Evolutionary conservation across 2,113 vertebrate species (phyloP).

Genomic region (Pollimyrus isidori): DNA sequence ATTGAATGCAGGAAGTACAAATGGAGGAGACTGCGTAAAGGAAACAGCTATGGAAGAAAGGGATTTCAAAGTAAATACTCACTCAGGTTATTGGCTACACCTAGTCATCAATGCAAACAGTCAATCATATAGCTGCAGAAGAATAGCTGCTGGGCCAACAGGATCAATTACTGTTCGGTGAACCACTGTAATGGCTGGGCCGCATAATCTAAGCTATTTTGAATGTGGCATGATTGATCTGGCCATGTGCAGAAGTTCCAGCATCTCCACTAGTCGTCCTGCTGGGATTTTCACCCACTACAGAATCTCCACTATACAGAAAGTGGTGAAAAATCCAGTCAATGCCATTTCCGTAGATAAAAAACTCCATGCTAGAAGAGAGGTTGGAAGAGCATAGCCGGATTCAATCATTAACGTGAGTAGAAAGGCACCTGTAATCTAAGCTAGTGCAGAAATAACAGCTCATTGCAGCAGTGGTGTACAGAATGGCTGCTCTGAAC

Average conservation of each 20-base stretch:
- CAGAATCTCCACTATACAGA: not conserved
- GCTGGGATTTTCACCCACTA: not conserved
- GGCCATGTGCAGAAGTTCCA: not conserved
- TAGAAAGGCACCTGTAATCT: not conserved
- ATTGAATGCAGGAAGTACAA: not conserved
- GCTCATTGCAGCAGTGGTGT: not conserved
- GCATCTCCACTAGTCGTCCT: not conserved
- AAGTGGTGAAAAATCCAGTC: not conserved
- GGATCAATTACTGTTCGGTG: not conserved
- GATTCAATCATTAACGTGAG: not conserved
- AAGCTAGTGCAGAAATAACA: not conserved
- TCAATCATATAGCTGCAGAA: not conserved
- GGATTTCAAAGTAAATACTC: not conserved
- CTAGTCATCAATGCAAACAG: not conserved
- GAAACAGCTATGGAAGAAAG: not conserved
- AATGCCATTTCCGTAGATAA: not conserved
- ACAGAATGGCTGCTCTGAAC: not conserved
- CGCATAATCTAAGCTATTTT: not conserved
- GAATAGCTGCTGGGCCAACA: not conserved
- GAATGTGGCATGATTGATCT: not conserved
- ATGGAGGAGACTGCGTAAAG: not conserved
- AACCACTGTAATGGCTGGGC: not conserved
- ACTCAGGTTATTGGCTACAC: not conserved
- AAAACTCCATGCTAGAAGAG: not conserved
- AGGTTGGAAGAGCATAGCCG: not conserved